phyloP scores from a whole-genome alignment of 2,888 invertebrate genomes.

The Eilema sororculum region DNA sequence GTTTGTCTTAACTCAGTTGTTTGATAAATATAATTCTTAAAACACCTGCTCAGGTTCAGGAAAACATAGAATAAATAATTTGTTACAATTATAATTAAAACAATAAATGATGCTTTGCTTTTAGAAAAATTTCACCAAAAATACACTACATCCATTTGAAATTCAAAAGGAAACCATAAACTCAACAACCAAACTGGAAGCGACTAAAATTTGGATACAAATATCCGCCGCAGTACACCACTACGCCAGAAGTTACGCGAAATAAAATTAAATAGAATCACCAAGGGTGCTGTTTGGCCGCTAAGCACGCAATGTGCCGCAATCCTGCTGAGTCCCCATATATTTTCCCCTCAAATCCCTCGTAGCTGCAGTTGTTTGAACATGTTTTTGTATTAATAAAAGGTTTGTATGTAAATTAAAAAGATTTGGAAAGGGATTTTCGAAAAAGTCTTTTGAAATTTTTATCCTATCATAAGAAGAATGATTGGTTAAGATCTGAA shows the following conservation, averaged over 20 bases:
- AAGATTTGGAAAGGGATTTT: constrained; percentile 1
- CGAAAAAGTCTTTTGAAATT: neutral
- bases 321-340: constrained; percentile 24
- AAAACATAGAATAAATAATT: no score
- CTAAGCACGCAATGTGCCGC: constrained; percentile 15
- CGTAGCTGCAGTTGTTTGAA: constrained; percentile 17
- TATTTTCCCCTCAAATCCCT: constrained; percentile 18
- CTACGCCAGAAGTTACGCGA: constrained; percentile 21
- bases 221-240: constrained; percentile 12
- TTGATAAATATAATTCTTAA: no score
- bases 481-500: neutral
- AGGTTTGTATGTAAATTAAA: constrained; percentile 5
- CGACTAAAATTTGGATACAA: constrained; percentile 7
- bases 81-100: no score
- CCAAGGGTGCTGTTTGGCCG: constrained; percentile 27
- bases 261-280: constrained; percentile 35
- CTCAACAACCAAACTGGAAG: neutral
- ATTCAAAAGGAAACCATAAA: neutral
- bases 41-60: no score
- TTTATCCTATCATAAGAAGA: neutral
- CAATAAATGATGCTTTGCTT: no score
- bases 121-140: no score
- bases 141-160: neutral
- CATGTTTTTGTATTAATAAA: constrained; percentile 17
- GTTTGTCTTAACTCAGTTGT: no score